Evolutionary conservation across 2,888 invertebrate species (phyloP), one percentile per base, ranked within the genome.

Genomic region (Plutella xylostella): DNA sequence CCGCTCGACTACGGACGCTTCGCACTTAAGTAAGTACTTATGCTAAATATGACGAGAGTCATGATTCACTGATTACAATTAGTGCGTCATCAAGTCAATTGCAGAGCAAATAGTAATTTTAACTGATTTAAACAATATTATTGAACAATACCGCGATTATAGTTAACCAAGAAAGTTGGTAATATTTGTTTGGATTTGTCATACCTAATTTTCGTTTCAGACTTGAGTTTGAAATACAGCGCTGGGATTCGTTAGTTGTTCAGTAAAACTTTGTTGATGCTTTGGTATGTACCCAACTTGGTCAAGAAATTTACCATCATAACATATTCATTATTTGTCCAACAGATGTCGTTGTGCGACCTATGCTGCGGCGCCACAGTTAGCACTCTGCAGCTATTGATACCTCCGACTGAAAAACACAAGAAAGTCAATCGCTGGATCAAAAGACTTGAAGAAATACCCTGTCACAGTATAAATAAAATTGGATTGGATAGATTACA

Each of bases 301-400:
- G 4, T 39, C 20, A 20, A 12, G n/a, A 12, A 4, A 20, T n/a
- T 20, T 22, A 20, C 12, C n/a, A 15, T 4, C 15, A 3, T 18
- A 17, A 17, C 11, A 30, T 35, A 47, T 50, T 35, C 49, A 19
- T 68, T 65, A n/a, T n/a, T n/a, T n/a, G n/a, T n/a, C n/a, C n/a
- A n/a, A 18, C 61, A 85, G 85, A 59, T 84, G 57, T 58, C 63
- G 3, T 53, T 85, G 0, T 66, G 71, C 31, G 83, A 83, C 50
- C 45, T 83, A 25, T 80, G 83, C 51, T 69, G 73, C 46, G 71
- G 61, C n/a, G 52, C 80, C 2, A 84, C 86, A 2, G 54, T 86
- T 9, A 76, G 74, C 14, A 79, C 85, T 0, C 55, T 82, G 15
- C 61, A 72, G 48, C 51, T 73, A 17, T 49, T 87, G 18, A 41